phyloP scores from a whole-genome alignment of 2,113 vertebrate genomes.

The Ardeotis arabs region DNA sequence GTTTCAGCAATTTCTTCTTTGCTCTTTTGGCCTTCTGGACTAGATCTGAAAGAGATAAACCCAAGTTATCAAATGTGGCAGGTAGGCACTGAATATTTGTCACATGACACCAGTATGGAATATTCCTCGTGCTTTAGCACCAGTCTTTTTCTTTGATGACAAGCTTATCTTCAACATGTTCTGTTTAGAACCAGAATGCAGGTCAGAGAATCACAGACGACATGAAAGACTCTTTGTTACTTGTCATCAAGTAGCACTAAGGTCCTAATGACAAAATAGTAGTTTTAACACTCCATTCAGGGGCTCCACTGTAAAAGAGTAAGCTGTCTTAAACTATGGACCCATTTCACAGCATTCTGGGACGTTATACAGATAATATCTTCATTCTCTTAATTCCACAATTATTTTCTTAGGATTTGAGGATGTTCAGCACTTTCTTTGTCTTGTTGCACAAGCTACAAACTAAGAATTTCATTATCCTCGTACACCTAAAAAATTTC shows the following conservation, averaged over 20 bases:
- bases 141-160: neutral
- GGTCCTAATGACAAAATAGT: neutral
- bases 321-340: neutral
- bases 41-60: conserved; percentile 74
- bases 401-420: neutral
- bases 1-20: conserved; percentile 91
- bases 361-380: neutral
- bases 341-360: neutral
- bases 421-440: neutral
- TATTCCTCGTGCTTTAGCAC: neutral
- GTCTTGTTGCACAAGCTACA: neutral
- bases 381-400: neutral
- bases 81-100: fast-evolving
- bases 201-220: neutral
- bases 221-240: neutral
- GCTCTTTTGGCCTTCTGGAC: conserved; percentile 96
- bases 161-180: neutral
- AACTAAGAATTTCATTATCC: neutral
- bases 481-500: neutral
- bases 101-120: neutral
- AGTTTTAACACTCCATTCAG: neutral
- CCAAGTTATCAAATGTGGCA: neutral
- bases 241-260: neutral
- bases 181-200: neutral
- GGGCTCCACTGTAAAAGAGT: neutral